Evolutionary conservation across 2,888 invertebrate genomes (phyloP).

Genomic region (Tethea ocularis): DNA sequence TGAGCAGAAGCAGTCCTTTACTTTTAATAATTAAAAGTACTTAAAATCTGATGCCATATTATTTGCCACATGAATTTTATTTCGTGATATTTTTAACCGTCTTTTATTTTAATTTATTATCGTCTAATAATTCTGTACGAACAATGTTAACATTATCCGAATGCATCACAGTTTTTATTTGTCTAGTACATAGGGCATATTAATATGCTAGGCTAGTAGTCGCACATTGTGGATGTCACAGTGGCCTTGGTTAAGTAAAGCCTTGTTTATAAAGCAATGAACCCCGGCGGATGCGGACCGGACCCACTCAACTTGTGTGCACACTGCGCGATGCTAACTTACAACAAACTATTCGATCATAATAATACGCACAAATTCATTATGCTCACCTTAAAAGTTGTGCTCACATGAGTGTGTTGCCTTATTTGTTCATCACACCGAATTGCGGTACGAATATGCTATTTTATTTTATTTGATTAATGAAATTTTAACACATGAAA

Average conservation of each 20-base stretch:
- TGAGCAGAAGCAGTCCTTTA: conserved; percentile 46
- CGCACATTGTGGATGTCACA: conserved; percentile 74
- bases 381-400: neutral
- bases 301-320: conserved; percentile 2
- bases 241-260: conserved; percentile 73
- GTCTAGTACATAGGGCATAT: conserved; percentile 66
- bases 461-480: neutral
- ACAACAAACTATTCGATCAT: neutral
- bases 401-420: neutral
- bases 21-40: conserved; percentile 72
- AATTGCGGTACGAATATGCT: neutral
- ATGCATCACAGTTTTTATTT: conserved; percentile 53
- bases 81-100: conserved; percentile 78
- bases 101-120: conserved; percentile 72
- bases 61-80: conserved; percentile 80
- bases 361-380: neutral
- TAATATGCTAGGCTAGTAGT: conserved; percentile 73
- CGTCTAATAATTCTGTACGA: conserved; percentile 62
- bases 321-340: conserved; percentile 1
- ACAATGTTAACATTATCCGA: conserved; percentile 56
- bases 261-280: conserved; percentile 72
- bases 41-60: conserved; percentile 82
- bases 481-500: too few species aligned
- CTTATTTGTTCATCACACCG: neutral
- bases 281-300: conserved; percentile 48